phyloP scores from a whole-genome alignment of 2,888 invertebrate species.

The Lamellibrachia columna region DNA sequence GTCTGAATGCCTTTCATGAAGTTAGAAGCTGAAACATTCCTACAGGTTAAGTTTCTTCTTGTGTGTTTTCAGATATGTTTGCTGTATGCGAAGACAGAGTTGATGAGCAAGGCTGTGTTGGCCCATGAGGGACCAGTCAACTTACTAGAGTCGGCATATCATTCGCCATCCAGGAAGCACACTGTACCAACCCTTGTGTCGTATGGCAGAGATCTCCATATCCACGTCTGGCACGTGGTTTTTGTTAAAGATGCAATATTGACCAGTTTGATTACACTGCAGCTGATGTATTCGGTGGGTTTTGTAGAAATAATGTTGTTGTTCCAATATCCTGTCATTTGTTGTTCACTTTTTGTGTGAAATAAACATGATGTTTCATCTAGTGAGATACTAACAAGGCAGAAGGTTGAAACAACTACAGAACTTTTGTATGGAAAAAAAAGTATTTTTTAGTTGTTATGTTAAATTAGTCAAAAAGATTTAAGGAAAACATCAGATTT shows the following conservation, averaged over 20 bases:
- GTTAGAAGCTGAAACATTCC: too few species aligned
- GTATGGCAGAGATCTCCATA: background rate
- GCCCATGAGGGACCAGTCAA: background rate
- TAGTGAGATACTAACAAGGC: too few species aligned
- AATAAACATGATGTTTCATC: too few species aligned
- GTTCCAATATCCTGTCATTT: too few species aligned
- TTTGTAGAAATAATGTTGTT: background rate
- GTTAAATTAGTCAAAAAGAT: too few species aligned
- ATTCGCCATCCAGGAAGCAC: background rate
- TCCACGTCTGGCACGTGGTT: background rate
- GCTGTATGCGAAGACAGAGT: background rate
- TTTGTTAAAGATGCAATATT: background rate
- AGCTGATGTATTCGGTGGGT: background rate
- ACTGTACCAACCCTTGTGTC: background rate
- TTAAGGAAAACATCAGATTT: too few species aligned
- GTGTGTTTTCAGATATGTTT: background rate
- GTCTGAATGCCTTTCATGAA: too few species aligned
- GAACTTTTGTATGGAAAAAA: too few species aligned
- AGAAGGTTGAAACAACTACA: too few species aligned
- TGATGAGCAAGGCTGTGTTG: background rate
- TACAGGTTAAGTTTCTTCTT: background rate
- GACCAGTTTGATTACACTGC: background rate
- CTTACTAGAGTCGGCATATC: background rate
- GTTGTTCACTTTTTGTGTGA: too few species aligned
- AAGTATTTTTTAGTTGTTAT: too few species aligned